Base-by-base conservation (phyloP, 1,140 invertebrate genomes). In the Solenopsis invicta region DNA sequence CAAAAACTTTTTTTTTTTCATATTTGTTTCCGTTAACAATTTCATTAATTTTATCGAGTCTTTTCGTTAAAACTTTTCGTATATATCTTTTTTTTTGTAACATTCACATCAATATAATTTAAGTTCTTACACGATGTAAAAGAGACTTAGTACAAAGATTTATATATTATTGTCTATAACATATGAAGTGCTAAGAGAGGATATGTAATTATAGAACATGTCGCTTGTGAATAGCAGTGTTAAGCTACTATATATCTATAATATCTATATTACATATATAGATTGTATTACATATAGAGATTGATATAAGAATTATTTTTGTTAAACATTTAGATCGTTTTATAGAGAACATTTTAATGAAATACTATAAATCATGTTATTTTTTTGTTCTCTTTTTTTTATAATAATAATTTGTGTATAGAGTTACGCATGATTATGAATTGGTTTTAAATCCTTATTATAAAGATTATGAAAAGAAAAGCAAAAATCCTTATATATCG, bases 221-320 rank as follows among this genome's bases (percentile, higher is more conserved):
- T 82, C 59, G 59, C 45, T 48, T 85, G 62, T 48, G n/a, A 80
- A 80, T 56, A 69, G 52, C 10, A 54, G 13, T 29, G 59, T 50
- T 18, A 37, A 85, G 12, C 34, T 75, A 64, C 18, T 66, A 69
- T 21, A 69, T 64, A 37, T 41, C 9, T 66, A 41, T 66, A 67
- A 69, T 69, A 69, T 50, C 66, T 72, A 37, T 82, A 71, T 67
- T 56, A 29, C 18, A 75, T 56, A 41, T 21, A 21, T 56, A 74
- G 29, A 66, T 29, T 29, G 29, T 21, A 56, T 76, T 69, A 61
- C 37, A 24, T 61, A 59, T 54, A 72, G 24, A 72, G 24, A 72
- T 72, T 72, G 24, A 76, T 76, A 76, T 29, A 76, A 45, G 1
- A 59, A 74, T 72, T 82, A 82, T 82, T 82, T 74, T 82, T 72